Percentiles rank a stretch among this genome's conserved stretches.
These are phyloP conservation scores for Hephaestus fuliginosus DNA, from an alignment of 2,797 vertebrate species.

Conservation along the genomic window DNA sequence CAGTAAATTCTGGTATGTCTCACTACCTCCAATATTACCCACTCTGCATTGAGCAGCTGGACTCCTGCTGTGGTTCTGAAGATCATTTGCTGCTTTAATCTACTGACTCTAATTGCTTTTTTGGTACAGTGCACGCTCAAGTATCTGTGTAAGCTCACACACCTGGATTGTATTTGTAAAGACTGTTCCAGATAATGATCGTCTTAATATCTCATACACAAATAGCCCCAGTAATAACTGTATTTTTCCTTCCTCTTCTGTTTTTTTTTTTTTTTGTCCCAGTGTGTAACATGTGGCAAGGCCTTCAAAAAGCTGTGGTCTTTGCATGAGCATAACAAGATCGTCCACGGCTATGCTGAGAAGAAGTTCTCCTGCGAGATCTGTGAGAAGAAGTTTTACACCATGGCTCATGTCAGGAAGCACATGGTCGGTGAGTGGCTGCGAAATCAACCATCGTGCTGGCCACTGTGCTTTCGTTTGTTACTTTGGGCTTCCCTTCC, in stretches of 20 bases:
- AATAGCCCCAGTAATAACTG: constrained; percentile 9
- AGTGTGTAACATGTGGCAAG: constrained; percentile 97
- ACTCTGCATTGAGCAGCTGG: constrained; percentile 61
- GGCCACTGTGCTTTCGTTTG: constrained; percentile 11
- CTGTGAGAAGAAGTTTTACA: constrained; percentile 99
- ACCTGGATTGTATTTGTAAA: constrained; percentile 43
- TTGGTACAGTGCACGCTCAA: constrained; percentile 49
- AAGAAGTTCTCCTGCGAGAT: constrained; percentile 99
- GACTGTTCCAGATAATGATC: constrained; percentile 27
- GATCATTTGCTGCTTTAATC: constrained; percentile 74
- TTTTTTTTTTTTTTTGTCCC: background rate
- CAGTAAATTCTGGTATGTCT: constrained; percentile 49
- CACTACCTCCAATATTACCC: constrained; percentile 38
- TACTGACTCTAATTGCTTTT: constrained; percentile 62
- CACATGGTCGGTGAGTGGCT: constrained; percentile 97
- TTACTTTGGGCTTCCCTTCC: constrained; percentile 42
- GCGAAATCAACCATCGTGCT: background rate
- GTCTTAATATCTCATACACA: constrained; percentile 14
- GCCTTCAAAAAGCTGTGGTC: constrained; percentile 99
- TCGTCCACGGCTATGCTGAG: constrained; percentile 96
- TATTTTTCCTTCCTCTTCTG: background rate
- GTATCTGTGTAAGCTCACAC: constrained; percentile 54
- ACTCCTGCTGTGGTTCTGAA: constrained; percentile 67
- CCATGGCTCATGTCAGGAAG: constrained; percentile 98
- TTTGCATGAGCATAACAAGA: constrained; percentile 97